These are phyloP conservation scores for Zele albiditarsus DNA, from an alignment of 2,888 invertebrate species.

Conservation along the genomic window DNA sequence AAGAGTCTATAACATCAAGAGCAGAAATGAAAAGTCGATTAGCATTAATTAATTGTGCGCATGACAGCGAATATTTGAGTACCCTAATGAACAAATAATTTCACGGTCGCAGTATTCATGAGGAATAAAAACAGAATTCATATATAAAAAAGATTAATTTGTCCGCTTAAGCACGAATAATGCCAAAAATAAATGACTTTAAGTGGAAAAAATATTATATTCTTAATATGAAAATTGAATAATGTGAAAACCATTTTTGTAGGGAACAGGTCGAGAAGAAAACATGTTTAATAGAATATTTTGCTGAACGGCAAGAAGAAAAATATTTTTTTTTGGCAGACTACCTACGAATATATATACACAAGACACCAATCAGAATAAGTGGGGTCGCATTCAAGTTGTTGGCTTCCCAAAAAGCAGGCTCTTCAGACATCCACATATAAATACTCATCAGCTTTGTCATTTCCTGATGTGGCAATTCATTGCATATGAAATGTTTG, in stretches of 20 bases:
- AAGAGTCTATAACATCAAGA: not conserved
- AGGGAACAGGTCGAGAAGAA: not conserved
- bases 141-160: too few species aligned
- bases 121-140: not conserved
- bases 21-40: not conserved
- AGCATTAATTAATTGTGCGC: not conserved
- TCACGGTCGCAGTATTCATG: not conserved
- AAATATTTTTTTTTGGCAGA: not conserved
- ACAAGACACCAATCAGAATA: slow-evolving; percentile 29
- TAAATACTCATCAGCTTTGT: not conserved
- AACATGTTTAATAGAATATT: not conserved
- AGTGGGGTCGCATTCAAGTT: slow-evolving; percentile 18
- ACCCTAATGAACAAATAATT: not conserved
- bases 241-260: not conserved
- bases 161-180: not conserved
- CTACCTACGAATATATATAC: not conserved
- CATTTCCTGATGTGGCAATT: not conserved
- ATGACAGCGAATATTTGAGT: not conserved
- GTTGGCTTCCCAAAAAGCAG: not conserved
- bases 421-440: not conserved
- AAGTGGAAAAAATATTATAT: too few species aligned
- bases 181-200: not conserved
- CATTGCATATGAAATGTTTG: not conserved
- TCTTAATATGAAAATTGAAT: not conserved
- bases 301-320: not conserved